Evolutionary conservation across 2,888 invertebrate genomes (phyloP).

Genomic region (Odontomyia ornata): DNA sequence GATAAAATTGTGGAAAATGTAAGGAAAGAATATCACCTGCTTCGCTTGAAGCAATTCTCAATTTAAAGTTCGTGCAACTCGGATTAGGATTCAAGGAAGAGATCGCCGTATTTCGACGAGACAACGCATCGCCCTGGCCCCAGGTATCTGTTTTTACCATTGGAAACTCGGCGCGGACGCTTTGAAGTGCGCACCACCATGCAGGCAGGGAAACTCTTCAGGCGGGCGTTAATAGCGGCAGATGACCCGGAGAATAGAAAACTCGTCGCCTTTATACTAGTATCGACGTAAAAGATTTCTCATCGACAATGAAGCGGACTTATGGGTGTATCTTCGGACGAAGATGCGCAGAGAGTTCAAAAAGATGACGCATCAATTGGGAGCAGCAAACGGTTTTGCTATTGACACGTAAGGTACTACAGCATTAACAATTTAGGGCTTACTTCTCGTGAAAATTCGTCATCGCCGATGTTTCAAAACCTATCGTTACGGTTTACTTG

Average conservation of each 20-base stretch:
- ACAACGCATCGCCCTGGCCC: background rate
- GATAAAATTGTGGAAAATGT: background rate
- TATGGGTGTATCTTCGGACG: slow-evolving; percentile 16
- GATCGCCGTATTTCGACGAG: background rate
- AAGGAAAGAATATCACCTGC: background rate
- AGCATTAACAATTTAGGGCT: slow-evolving; percentile 53
- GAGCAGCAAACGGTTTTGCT: slow-evolving; percentile 54
- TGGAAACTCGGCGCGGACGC: background rate
- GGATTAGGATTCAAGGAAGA: background rate
- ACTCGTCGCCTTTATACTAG: background rate
- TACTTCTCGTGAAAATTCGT: slow-evolving; percentile 46
- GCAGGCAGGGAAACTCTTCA: background rate
- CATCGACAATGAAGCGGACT: no score
- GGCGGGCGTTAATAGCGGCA: background rate
- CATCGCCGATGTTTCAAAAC: slow-evolving; percentile 54
- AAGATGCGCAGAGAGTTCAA: background rate
- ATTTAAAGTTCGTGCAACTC: background rate
- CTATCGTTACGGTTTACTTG: slow-evolving; percentile 50
- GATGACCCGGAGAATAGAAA: background rate
- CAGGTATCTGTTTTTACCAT: background rate
- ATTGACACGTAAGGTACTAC: slow-evolving; percentile 54
- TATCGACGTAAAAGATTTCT: background rate
- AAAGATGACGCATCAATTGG: slow-evolving; percentile 51
- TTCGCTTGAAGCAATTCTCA: background rate
- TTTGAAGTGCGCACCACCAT: no score